Evolutionary conservation across 1,140 invertebrate genomes (phyloP), one percentile per base, ranked within the genome.

Genomic region (Parapsyche elsis): DNA sequence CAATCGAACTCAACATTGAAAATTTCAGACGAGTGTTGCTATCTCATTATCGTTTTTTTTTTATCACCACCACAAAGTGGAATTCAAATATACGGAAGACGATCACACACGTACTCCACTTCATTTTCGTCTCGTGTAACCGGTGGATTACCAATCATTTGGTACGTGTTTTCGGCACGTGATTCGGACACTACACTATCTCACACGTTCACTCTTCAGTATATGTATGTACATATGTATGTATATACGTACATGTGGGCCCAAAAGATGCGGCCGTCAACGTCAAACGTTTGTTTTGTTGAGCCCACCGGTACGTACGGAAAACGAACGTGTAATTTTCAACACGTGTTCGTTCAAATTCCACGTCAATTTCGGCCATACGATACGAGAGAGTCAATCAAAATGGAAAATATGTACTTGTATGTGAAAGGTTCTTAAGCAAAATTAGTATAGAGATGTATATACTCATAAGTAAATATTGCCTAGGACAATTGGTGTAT

Each of bases 271-370:
- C 24, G 64, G 24, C 21, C 64, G 21, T 67, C 64, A 67, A 67
- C 64, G 59, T 67, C 64, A 46, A 73, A 49, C n/a, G 71, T 73
- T 38, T 73, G 38, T 38, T 73, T 71, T 71, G 67, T 71, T 5
- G 14, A 70, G 19, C 21, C 24, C 14, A 21, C 21, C 61, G 12
- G 61, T 26, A 2, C 24, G 38, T n/a, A 38, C 16, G 45, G 71
- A 46, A 73, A 73, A 23, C 71, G 45, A 73, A 73, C 71, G 45
- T 73, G 45, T 73, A 73, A 73, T 73, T 73, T 73, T 49, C 71
- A 38, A 73, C 71, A 73, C 71, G 30, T 73, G 71, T 73, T 23
- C 71, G 9, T 49, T 38, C 71, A 23, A 46, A 46, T 67, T 23
- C 23, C 14, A 49, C 71, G 45, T 73, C 71, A 73, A 73, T 73